Evolutionary conservation across 2,797 vertebrate species (phyloP).

Genomic region (Ficedula albicollis): DNA sequence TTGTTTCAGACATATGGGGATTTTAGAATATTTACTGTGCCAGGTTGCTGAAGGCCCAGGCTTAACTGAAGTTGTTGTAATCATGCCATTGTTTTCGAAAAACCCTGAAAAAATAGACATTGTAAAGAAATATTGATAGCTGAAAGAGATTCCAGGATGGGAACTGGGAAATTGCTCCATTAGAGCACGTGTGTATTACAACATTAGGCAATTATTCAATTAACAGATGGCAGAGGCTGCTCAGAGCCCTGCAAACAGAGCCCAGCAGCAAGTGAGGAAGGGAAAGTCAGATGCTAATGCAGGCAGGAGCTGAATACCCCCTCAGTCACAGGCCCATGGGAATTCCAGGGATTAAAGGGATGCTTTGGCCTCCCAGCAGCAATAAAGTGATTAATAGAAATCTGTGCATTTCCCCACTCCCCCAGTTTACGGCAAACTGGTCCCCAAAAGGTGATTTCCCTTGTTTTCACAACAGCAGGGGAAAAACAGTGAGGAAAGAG

Average conservation of each 20-base stretch:
- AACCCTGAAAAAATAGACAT: not conserved
- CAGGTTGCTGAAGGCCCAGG: not conserved
- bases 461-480: not conserved
- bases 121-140: slow-evolving; percentile 41
- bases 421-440: not conserved
- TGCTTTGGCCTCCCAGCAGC: not conserved
- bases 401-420: not conserved
- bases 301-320: not conserved
- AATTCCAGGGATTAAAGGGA: not conserved
- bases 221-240: slow-evolving; percentile 35
- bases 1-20: not conserved
- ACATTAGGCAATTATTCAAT: slow-evolving; percentile 37
- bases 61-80: not conserved
- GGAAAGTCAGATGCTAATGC: not conserved
- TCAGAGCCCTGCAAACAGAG: not conserved
- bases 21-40: not conserved
- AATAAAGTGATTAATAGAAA: not conserved
- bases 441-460: not conserved
- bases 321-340: not conserved
- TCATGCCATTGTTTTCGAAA: not conserved
- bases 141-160: not conserved
- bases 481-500: not conserved
- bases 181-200: slow-evolving; percentile 1
- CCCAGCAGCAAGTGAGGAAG: not conserved
- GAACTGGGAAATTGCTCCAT: slow-evolving; percentile 17